Conservation (phyloP, 2,888 invertebrate species). For the Nephrocerus scutellatus region DNA sequence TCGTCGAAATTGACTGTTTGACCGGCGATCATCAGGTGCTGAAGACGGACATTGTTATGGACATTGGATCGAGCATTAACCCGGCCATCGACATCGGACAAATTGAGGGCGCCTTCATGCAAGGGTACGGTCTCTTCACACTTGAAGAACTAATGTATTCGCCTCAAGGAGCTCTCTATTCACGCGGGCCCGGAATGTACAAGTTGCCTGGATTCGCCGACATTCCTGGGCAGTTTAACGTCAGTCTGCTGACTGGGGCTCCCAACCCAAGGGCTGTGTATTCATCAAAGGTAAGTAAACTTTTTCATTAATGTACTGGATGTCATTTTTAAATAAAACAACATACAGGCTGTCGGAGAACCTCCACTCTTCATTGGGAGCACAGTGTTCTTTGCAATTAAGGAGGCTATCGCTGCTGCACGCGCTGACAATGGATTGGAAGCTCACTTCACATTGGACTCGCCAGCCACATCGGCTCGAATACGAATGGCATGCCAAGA, state of each 20-base stretch:
- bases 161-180: conserved; percentile 71
- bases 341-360: conserved; percentile 87
- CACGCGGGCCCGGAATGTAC: conserved; percentile 87
- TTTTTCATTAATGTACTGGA: background rate
- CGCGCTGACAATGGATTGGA: conserved; percentile 61
- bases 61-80: conserved; percentile 88
- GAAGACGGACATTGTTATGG: conserved; percentile 92
- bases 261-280: conserved; percentile 87
- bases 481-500: conserved; percentile 88
- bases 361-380: conserved; percentile 87
- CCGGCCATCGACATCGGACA: conserved; percentile 96
- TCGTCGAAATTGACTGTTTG: conserved; percentile 89
- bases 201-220: conserved; percentile 91
- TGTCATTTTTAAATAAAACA: conserved; percentile 4
- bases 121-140: conserved; percentile 89
- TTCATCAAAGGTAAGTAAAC: conserved; percentile 75
- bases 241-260: conserved; percentile 82
- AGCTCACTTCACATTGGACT: conserved; percentile 57
- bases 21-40: conserved; percentile 89
- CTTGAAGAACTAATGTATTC: conserved; percentile 86
- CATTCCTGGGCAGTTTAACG: conserved; percentile 87
- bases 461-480: conserved; percentile 82
- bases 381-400: conserved; percentile 85
- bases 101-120: conserved; percentile 90
- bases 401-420: conserved; percentile 75